Percentiles rank a stretch among this genome's conserved stretches.
These are phyloP conservation scores for Buathra laborator DNA, from an alignment of 2,888 invertebrate species.

Conservation along the genomic window DNA sequence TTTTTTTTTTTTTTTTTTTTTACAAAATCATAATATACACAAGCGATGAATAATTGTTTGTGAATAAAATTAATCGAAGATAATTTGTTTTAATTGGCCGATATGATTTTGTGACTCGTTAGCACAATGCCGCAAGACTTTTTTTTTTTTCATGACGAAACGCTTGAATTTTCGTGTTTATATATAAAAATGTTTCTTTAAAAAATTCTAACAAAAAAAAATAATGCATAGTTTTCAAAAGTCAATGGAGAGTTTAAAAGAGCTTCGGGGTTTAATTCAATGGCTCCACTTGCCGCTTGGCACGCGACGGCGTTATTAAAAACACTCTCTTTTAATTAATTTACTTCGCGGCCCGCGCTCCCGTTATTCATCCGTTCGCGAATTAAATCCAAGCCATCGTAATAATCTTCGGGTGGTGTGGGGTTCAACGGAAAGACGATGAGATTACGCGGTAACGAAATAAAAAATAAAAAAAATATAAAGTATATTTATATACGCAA, in stretches of 20 bases:
- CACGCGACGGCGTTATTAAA: conserved; percentile 39
- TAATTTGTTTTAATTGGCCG: background rate
- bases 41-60: conserved; percentile 31
- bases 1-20: conserved; percentile 47
- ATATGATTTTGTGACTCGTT: background rate
- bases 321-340: conserved; percentile 46
- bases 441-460: background rate
- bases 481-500: conserved; percentile 6
- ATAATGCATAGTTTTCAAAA: background rate
- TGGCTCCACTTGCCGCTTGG: conserved; percentile 24
- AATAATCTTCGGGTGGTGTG: conserved; percentile 13
- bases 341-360: conserved; percentile 40
- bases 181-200: background rate
- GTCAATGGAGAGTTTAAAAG: background rate
- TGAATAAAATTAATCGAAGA: conserved; percentile 8
- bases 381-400: conserved; percentile 41
- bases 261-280: conserved; percentile 28
- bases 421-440: background rate
- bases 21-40: conserved; percentile 38
- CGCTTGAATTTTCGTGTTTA: background rate
- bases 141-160: no score
- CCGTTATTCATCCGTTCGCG: conserved; percentile 7
- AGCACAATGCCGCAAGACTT: no score
- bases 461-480: background rate
- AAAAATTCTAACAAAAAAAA: conserved; percentile 2